Base-by-base conservation (phyloP, 92 coral and sea anemone genomes). In the Hydrozoanthus gracilis region DNA sequence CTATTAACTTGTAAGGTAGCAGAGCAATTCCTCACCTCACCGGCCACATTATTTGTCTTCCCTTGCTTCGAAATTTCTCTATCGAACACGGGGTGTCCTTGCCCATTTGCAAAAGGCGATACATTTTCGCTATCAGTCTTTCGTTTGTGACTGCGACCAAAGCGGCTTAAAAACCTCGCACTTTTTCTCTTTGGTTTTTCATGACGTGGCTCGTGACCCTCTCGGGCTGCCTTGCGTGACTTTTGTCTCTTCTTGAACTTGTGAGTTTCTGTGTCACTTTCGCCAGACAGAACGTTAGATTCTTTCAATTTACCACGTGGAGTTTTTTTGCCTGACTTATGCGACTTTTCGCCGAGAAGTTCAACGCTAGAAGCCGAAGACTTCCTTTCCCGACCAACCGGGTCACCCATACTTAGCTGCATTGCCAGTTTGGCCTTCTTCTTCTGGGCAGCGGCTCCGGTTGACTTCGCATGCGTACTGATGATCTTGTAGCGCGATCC, bases 171-270 rank as follows among this genome's bases (percentile, higher is more conserved):
- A 11, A 80, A 80, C 73, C 48, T 80, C 16, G 73, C 85, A 64
- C 85, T 80, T 66, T 80, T 80, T 49, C 85, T 66, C 74, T 80
- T 80, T 7, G 85, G 16, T 44, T 80, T 80, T n/a, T 80, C 85
- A 15, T 27, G 15, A 44, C 72, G 58, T 15, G 85, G 73, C 51
- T 80, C 85, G 46, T 62, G 58, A 12, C 55, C 47, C 14, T 80
- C 85, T 46, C 85, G 73, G 4, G 44, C 85, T 0, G 54, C 48
- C 44, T 80, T 80, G 47, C 55, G 35, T 80, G 85, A 47, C 65
- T 80, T 80, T 49, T 64, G 85, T 27, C 47, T 80, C 56, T 80
- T 80, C 48, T 80, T 80, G 71, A 64, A 4, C 65, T 80, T 80
- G 85, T 65, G 72, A 48, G 73, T 17, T 64, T 80, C 85, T 7